Evolutionary conservation across 2,113 vertebrate species (phyloP).

Genomic region (Callionymus lyra): DNA sequence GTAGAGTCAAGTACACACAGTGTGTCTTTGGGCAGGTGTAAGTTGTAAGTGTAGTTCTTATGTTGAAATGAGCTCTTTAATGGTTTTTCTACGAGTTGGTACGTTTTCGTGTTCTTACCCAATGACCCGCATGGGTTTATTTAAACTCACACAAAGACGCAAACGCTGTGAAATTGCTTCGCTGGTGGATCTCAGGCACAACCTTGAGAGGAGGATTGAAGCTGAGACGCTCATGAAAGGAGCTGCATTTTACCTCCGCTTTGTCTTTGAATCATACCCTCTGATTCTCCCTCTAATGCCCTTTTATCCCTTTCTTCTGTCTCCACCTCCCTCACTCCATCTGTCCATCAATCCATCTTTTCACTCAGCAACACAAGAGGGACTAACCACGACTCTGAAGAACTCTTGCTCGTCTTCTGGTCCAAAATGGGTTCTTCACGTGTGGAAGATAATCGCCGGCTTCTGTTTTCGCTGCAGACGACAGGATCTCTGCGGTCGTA

Average conservation of each 20-base stretch:
- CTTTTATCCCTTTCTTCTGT: neutral
- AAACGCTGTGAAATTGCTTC: constrained; percentile 48
- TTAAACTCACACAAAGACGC: constrained; percentile 26
- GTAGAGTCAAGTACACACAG: too few relatives aligned
- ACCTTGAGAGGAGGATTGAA: too few relatives aligned
- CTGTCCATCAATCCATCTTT: constrained; percentile 1
- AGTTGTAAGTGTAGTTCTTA: too few relatives aligned
- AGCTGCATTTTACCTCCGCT: neutral
- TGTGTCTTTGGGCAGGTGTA: too few relatives aligned
- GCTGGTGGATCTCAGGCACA: too few relatives aligned
- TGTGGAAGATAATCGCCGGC: constrained; percentile 22
- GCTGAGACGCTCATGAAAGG: too few relatives aligned
- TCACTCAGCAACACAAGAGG: constrained; percentile 4
- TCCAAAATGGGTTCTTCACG: too few relatives aligned
- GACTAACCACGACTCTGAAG: neutral
- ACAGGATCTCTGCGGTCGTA: constrained; percentile 6
- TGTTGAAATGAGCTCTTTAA: too few relatives aligned
- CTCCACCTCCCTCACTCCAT: neutral
- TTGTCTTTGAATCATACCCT: neutral
- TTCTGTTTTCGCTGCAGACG: constrained; percentile 2
- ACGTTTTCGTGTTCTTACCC: constrained; percentile 6
- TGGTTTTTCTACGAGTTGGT: constrained; percentile 5
- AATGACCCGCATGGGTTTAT: too few relatives aligned
- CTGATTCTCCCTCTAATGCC: neutral
- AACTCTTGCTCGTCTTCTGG: too few relatives aligned